Evolutionary conservation across 1,140 invertebrate species (phyloP), one percentile per base, ranked within the genome.

Genomic region (Trachymyrmex cornetzi): DNA sequence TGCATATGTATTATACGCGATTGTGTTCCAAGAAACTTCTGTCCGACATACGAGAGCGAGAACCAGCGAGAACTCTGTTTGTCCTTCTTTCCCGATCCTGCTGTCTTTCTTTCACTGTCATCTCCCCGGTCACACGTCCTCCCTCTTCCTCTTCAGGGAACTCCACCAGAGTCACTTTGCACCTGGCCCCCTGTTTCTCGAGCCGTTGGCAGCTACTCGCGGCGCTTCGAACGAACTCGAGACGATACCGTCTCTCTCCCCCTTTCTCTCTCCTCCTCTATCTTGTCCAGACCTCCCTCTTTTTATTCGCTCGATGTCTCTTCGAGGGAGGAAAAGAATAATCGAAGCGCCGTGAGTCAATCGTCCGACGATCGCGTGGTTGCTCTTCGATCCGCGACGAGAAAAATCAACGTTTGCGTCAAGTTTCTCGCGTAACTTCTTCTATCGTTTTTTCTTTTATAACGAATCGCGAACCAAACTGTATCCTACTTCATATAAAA

Each of bases 1-100:
- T 95, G 93, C 94, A 95, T 94, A 95, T 95, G 94, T 94, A 95
- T 95, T 94, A 95, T 94, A 94, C 93, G 94, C 94, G 94, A 95
- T 94, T 95, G 94, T 94, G 93, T 95, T 94, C 94, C 92, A 86
- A 94, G 94, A 94, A 95, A 93, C 94, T 95, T 94, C 92, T 94
- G 93, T 91, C 92, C 93, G 93, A 94, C 94, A 94, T 94, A 93
- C 90, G 87, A 92, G 88, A 91, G 88, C 88, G 92, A 93, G 93
- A 90, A 92, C 93, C 93, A 91, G 88, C 88, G 92, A 93, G 93
- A 90, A 92, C 93, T 94, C 92, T 93, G 92, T 93, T 86, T 86
- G 74, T 66, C 77, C 88, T 93, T 89, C 90, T 89, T 84, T 87
- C 85, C 82, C 79, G 80, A 81, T 88, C 86, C 92, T 77, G 87